A percentile compares a stretch with the other conserved stretches of the same genome.
Evolutionary conservation across 2,888 invertebrate genomes (phyloP).

Genomic region (Phorcus lineatus): DNA sequence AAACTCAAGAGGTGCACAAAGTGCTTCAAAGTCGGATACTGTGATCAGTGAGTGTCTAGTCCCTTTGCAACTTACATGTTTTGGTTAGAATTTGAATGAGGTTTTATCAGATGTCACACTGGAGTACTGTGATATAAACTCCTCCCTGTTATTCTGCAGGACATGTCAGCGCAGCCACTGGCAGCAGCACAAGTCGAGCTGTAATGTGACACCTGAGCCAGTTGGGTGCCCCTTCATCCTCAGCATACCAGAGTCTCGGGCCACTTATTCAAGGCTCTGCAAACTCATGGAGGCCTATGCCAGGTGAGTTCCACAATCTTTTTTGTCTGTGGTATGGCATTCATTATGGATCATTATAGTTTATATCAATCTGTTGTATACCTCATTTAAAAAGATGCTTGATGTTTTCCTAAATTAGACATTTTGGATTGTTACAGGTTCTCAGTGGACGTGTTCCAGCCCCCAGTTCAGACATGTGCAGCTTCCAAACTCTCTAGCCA

Average conservation of each 20-base stretch:
- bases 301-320: conserved; percentile 50
- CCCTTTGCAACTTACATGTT: too few species aligned
- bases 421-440: conserved; percentile 57
- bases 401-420: not conserved
- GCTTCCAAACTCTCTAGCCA: conserved; percentile 48
- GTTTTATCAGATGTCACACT: too few species aligned
- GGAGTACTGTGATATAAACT: too few species aligned
- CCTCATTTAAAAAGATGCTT: not conserved
- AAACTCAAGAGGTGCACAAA: conserved; percentile 76
- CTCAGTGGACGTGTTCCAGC: conserved; percentile 76
- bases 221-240: conserved; percentile 77
- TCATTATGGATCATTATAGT: too few species aligned
- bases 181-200: conserved; percentile 65
- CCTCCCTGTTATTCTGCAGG: conserved; percentile 53
- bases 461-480: conserved; percentile 67
- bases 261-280: conserved; percentile 75
- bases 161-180: conserved; percentile 76
- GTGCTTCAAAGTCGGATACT: conserved; percentile 77
- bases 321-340: not conserved
- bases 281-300: conserved; percentile 75
- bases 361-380: not conserved
- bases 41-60: conserved; percentile 74
- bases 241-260: conserved; percentile 75
- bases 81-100: too few species aligned
- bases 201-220: conserved; percentile 62